Evolutionary conservation across 2,797 vertebrate genomes (phyloP), one percentile per base, ranked within the genome.

Genomic region (Leptodactylus fallax): DNA sequence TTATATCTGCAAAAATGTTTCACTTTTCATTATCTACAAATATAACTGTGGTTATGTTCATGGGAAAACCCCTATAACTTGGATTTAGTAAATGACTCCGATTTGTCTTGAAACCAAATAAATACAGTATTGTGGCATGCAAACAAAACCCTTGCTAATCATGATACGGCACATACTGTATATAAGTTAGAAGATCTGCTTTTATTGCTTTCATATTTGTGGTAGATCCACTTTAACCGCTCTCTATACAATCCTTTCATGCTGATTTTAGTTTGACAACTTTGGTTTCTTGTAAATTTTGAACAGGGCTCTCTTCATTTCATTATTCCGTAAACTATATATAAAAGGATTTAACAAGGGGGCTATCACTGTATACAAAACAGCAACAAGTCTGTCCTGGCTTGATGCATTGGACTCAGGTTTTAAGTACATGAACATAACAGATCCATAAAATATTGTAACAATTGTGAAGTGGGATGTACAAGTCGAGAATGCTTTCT

Each of bases 321-420:
- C 85, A 23, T 17, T 80, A 19, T 86, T 86, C 16, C 85, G 79
- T n/a, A 86, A 12, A 60, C 85, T 80, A 55, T 86, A 86, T 51
- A 87, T 87, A 58, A 87, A 81, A 81, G 85, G 85, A n/a, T 87
- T 87, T 51, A 87, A 53, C 16, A 81, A 36, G 0, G 85, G 85
- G 1, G 67, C 55, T 4, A 87, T 51, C 13, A 74, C 76, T 6
- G 79, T 27, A 19, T 87, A 87, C 78, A 87, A 49, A 6, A 87
- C 27, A 23, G 85, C 78, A 7, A 79, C 67, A 36, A 87, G 6
- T 12, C 67, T 58, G n/a, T 87, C 78, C 23, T 81, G 78, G 36
- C 45, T 9, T 25, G 60, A 14, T 0, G 36, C 14, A 72, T 61
- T 36, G 12, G 85, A 87, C 51, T 63, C 36, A 7, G 85, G 85